Base-by-base conservation (phyloP, 1,140 invertebrate genomes). In the Aradophagus sp. region DNA sequence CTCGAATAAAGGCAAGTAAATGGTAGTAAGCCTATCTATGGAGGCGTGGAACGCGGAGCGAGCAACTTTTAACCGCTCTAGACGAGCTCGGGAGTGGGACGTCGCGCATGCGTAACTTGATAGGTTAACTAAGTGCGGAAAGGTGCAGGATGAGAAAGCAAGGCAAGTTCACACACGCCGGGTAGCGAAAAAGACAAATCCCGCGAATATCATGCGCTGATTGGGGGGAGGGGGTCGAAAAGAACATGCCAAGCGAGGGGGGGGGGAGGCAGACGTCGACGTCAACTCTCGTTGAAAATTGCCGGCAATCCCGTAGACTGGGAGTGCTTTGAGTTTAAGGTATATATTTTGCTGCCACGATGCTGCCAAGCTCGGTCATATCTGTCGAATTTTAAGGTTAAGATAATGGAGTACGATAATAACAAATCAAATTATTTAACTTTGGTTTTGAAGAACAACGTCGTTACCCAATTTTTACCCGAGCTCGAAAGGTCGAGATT, bases 41-140 rank as follows among this genome's bases (percentile, higher is more conserved):
- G 77, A 81, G 79, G 79, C 80, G 80, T 82, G 79, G 80, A 83
- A 78, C 74, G 73, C 36, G 77, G 74, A 78, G 77, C 58, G 36
- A 61, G 42, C 39, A 73, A 59, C 53, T 65, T 65, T 61, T 55
- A 59, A 65, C 34, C 41, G 19, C 45, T 55, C 45, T 36, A 44
- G 62, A n/a, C n/a, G 65, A 73, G 62, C 73, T 74, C 65, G 23
- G 27, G 75, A 76, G 74, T 76, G 77, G 75, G 66, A 72, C 45
- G 67, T 5, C 27, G 69, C 75, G 77, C 77, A 56, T 77, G 76
- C 79, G 78, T 74, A 72, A 66, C 36, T 58, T 68, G 58, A 59
- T 72, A 67, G 27, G 47, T 63, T 35, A 45, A 68, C 55, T 50
- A 48, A 68, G 58, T 62, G 50, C 26, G 44, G 58, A 67, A 50